These are phyloP conservation scores for Kryphioiulus occultus DNA, from an alignment of 2,888 invertebrate species.

Conservation along the genomic window DNA sequence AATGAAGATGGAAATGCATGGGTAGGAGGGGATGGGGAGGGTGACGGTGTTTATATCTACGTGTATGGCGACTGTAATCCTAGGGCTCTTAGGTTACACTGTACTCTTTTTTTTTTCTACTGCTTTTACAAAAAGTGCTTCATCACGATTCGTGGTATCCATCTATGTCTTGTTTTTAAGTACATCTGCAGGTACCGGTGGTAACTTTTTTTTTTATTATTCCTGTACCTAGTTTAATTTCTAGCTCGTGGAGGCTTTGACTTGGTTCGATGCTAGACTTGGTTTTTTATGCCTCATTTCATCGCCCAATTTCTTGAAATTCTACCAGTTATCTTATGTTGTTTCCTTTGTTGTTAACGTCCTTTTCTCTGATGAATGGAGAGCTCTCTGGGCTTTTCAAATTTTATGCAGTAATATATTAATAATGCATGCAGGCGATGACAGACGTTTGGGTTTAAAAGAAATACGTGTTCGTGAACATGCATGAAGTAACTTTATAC, in stretches of 20 bases:
- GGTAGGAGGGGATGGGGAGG: conserved; percentile 13
- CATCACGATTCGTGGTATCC: conserved; percentile 23
- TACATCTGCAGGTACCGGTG: conserved; percentile 1
- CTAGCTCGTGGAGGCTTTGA: background rate
- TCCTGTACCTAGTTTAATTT: background rate
- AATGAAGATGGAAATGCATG: conserved; percentile 7
- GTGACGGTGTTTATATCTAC: conserved; percentile 21
- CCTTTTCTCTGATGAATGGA: background rate
- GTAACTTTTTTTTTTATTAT: conserved; percentile 2
- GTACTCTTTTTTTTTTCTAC: background rate
- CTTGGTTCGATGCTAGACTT: background rate
- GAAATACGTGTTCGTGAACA: background rate
- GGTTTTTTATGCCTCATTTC: background rate
- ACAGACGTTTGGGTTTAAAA: background rate
- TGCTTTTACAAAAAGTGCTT: conserved; percentile 4
- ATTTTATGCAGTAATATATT: background rate
- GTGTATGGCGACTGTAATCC: conserved; percentile 12
- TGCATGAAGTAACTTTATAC: background rate
- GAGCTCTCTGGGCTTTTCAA: background rate
- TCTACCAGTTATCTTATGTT: background rate
- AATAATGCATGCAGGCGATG: conserved; percentile 11
- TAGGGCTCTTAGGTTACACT: conserved; percentile 23
- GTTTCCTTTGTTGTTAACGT: background rate
- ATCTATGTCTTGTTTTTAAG: conserved; percentile 10
- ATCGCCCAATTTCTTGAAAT: background rate